Evolutionary conservation across 92 coral and sea anemone genomes (phyloP).

Genomic region (Parazoanthus swiftii): DNA sequence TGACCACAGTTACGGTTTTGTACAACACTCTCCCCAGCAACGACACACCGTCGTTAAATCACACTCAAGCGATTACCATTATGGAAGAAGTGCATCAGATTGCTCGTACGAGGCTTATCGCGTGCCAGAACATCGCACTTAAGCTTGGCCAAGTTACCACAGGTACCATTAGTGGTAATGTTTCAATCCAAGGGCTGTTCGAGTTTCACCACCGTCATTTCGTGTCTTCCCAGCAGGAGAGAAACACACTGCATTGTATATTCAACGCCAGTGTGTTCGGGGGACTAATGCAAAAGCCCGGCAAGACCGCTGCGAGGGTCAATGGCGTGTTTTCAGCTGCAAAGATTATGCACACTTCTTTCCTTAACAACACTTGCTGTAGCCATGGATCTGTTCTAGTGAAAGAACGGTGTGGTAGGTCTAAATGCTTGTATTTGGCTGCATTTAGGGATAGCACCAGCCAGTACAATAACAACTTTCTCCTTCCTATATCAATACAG

Average conservation of each 20-base stretch:
- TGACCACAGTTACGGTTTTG: not conserved
- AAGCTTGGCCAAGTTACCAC: conserved; percentile 4
- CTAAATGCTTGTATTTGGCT: not conserved
- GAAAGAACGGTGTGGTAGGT: conserved; percentile 32
- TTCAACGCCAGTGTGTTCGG: conserved; percentile 13
- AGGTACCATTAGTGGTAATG: not conserved
- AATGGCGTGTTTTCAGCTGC: not conserved
- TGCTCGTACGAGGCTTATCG: conserved; percentile 5
- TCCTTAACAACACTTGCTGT: conserved; percentile 21
- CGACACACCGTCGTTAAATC: not conserved
- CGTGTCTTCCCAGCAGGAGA: conserved; percentile 1
- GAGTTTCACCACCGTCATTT: conserved; percentile 14
- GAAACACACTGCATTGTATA: not conserved
- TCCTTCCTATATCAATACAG: too few relatives aligned
- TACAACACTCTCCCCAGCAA: not conserved
- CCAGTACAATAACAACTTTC: not conserved
- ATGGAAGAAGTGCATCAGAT: conserved; percentile 17
- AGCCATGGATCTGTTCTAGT: conserved; percentile 19
- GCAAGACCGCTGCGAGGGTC: not conserved
- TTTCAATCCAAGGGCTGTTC: conserved; percentile 21
- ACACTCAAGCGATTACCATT: conserved; percentile 10
- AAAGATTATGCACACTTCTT: not conserved
- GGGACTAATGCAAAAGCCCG: not conserved
- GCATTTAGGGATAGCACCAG: not conserved
- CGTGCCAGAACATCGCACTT: conserved; percentile 1